Conservation (phyloP, 2,797 vertebrate species). For the Hapalemur alaotrensis region DNA sequence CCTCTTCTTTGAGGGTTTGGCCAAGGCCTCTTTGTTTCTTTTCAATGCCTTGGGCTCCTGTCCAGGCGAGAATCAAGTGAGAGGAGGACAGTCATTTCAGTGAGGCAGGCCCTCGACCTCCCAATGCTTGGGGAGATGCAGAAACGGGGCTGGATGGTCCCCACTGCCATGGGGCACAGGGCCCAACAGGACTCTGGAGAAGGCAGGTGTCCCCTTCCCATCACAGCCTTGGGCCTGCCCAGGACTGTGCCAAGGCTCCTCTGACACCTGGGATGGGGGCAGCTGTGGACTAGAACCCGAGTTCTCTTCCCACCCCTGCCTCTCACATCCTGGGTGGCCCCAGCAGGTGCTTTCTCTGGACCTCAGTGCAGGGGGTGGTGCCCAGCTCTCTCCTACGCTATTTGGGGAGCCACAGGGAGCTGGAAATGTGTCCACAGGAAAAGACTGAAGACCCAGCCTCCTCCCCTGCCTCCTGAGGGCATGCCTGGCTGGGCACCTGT, state of each 20-base stretch:
- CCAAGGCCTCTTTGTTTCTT: background rate
- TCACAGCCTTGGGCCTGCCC: background rate
- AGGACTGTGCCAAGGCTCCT: accelerated
- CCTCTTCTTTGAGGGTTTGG: background rate
- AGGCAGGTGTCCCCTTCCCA: too few relatives aligned
- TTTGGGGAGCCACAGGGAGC: background rate
- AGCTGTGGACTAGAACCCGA: background rate
- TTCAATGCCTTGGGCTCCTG: background rate
- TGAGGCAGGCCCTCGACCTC: background rate
- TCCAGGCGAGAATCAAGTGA: background rate
- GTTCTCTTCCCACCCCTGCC: background rate
- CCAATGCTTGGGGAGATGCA: background rate
- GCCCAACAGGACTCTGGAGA: background rate
- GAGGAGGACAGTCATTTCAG: background rate
- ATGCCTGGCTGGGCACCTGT: background rate
- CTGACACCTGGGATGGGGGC: background rate
- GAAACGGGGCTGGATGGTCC: background rate
- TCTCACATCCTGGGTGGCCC: background rate
- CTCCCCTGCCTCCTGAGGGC: background rate
- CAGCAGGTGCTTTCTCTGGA: background rate
- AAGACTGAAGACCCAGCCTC: background rate
- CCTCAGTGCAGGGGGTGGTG: background rate
- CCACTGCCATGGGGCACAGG: accelerated
- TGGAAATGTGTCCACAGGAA: background rate
- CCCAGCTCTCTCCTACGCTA: background rate